phyloP scores from a whole-genome alignment of 2,888 invertebrate species.

The Phaonia tiefii region DNA sequence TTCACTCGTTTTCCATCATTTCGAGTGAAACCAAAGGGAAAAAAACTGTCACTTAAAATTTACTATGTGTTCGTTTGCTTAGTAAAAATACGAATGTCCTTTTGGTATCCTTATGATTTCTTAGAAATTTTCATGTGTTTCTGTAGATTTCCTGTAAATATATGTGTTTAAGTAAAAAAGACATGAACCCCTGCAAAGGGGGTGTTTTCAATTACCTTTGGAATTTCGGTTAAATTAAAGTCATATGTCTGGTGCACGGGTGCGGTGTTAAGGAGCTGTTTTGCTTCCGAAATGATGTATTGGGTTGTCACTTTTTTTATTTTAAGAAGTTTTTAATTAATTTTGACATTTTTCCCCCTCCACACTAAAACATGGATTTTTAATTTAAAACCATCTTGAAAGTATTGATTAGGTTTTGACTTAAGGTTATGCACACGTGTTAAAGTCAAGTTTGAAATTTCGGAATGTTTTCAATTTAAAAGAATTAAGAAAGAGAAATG shows the following conservation, averaged over 20 bases:
- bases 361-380: conserved; percentile 46
- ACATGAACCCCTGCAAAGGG: conserved; percentile 47
- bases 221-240: conserved; percentile 44
- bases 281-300: conserved; percentile 20
- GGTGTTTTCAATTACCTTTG: conserved; percentile 53
- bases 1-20: conserved; percentile 44
- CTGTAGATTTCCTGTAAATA: conserved; percentile 70
- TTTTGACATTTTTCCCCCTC: conserved; percentile 29
- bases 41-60: conserved; percentile 52
- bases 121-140: conserved; percentile 55
- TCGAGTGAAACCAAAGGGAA: not conserved
- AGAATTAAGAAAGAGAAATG: no score
- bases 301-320: not conserved
- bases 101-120: conserved; percentile 49
- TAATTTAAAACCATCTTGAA: conserved; percentile 46
- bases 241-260: not conserved
- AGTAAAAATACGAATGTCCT: conserved; percentile 39
- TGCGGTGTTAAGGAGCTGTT: not conserved
- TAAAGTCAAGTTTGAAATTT: conserved; percentile 17
- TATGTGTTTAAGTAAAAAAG: conserved; percentile 29
- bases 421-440: conserved; percentile 29
- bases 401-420: conserved; percentile 48
- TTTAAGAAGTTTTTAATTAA: conserved; percentile 57
- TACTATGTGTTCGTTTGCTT: not conserved
- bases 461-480: conserved; percentile 51